Evolutionary conservation across 2,113 vertebrate species (phyloP).

Genomic region (Nibea coibor): DNA sequence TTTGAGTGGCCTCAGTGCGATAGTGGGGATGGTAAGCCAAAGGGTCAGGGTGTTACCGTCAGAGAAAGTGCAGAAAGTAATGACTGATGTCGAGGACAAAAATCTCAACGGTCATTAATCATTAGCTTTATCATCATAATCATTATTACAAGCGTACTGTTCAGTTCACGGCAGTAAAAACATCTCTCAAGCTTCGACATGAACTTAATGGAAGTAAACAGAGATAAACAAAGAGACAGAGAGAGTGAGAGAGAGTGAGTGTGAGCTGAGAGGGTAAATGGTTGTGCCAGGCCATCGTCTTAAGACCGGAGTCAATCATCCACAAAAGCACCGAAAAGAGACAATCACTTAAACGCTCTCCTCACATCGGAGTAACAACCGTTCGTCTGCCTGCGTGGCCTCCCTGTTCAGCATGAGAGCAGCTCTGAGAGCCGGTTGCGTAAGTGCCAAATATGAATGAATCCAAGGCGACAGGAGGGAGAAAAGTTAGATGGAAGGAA

Average conservation of each 20-base stretch:
- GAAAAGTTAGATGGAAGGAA: slow-evolving; percentile 69
- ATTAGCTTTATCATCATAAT: slow-evolving; percentile 37
- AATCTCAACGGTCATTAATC: slow-evolving; percentile 13
- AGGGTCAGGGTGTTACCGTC: slow-evolving; percentile 37
- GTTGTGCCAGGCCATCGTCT: slow-evolving; percentile 69
- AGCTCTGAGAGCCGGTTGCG: slow-evolving; percentile 47
- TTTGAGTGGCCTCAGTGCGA: slow-evolving; percentile 61
- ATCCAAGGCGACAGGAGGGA: slow-evolving; percentile 72
- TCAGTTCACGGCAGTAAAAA: neutral
- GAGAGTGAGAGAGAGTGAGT: slow-evolving; percentile 12
- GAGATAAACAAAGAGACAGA: slow-evolving; percentile 23
- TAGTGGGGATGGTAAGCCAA: slow-evolving; percentile 41
- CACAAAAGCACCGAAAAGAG: slow-evolving; percentile 58
- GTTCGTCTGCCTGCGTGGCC: slow-evolving; percentile 24
- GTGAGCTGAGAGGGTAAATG: slow-evolving; percentile 53
- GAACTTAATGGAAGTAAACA: neutral
- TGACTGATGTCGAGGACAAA: slow-evolving; percentile 9
- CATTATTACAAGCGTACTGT: neutral
- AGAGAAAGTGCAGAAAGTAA: slow-evolving; percentile 34
- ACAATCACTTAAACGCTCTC: slow-evolving; percentile 69
- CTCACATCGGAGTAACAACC: slow-evolving; percentile 74
- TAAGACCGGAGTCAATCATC: slow-evolving; percentile 67
- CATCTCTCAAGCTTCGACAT: neutral
- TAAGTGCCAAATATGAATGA: slow-evolving; percentile 57
- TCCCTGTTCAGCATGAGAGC: slow-evolving; percentile 50